Percentiles rank a stretch among this genome's conserved stretches.
Conservation (phyloP, 2,113 vertebrate genomes). For the Tachysurus vachellii region DNA sequence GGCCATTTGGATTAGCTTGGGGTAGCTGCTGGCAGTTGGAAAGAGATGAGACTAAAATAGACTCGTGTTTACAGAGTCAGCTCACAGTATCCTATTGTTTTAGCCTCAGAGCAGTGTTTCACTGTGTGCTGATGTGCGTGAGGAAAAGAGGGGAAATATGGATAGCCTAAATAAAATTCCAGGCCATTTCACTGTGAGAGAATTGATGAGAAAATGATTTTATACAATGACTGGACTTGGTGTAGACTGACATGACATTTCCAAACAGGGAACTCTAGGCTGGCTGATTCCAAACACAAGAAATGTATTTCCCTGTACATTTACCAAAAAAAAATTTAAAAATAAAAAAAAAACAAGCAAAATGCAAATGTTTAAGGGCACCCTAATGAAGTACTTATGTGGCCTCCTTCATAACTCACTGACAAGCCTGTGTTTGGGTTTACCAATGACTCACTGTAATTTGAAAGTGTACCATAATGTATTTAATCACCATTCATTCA, state of each 20-base stretch:
- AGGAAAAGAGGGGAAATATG: constrained; percentile 3
- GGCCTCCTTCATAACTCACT: background rate
- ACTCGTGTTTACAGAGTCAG: constrained; percentile 37
- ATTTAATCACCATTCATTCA: background rate
- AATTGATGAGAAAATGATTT: background rate
- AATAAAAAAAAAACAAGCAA: background rate
- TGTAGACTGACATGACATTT: background rate
- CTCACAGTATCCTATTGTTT: constrained; percentile 44
- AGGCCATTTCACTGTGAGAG: background rate
- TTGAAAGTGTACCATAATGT: background rate
- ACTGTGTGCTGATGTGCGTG: background rate
- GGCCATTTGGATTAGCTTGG: constrained; percentile 46
- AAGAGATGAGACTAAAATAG: constrained; percentile 44
- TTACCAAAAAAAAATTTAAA: background rate
- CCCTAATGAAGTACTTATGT: background rate
- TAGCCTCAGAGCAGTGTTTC: background rate
- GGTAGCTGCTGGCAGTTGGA: constrained; percentile 41
- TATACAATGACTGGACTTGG: too few relatives aligned
- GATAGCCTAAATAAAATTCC: constrained; percentile 34
- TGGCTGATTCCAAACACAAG: background rate
- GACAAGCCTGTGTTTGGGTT: background rate
- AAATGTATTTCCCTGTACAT: background rate
- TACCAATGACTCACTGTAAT: background rate
- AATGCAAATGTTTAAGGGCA: background rate
- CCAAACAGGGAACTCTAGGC: background rate